Base-by-base conservation (phyloP, 2,113 vertebrate genomes). In the Prochilodus magdalenae region DNA sequence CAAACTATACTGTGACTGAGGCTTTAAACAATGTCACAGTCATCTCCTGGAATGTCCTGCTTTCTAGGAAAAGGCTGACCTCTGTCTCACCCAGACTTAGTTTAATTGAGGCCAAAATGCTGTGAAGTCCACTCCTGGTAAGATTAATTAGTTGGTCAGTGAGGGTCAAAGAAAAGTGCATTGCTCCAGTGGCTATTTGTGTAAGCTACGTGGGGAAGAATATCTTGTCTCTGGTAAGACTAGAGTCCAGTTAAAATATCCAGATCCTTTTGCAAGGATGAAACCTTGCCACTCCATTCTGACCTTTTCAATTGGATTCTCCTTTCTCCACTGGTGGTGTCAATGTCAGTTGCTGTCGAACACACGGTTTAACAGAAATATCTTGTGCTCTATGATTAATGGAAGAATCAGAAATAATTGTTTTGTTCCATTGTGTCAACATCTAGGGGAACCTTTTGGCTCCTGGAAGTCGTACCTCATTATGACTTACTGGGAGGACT, bases 381-480 rank as follows among this genome's bases (percentile, higher is more conserved):
- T 51, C 66, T 73, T 55, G 57, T 30, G n/a, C 72, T 71, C 44
- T 44, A 16, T 49, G 29, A 63, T 44, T 47, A 16, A 76, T 33
- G 13, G 14, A 63, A 44, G 18, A 76, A 29, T 70, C 55, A 20
- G 30, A 73, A 76, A 83, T 79, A 73, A 49, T 44, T 72, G 77
- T 83, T 60, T 80, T 80, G 71, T 83, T 59, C 53, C 49, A 55
- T 47, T 59, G 66, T 49, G 78, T 72, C 40, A 75, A 69, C 59
- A 79, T 82, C 30, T 40, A 66, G 75, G 30, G 14, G 65, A 55
- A 57, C 16, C 22, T 20, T 40, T 66, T 74, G 49, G 5, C 26
- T 71, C 63, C 53, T 66, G 33, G 47, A 33, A 84, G 49, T 29
- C 27, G 18, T 30, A 29, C 79, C 30, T 70, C 30, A 27, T 79